Evolutionary conservation across 1,140 invertebrate species (phyloP).

Genomic region (Musca vetustissima): DNA sequence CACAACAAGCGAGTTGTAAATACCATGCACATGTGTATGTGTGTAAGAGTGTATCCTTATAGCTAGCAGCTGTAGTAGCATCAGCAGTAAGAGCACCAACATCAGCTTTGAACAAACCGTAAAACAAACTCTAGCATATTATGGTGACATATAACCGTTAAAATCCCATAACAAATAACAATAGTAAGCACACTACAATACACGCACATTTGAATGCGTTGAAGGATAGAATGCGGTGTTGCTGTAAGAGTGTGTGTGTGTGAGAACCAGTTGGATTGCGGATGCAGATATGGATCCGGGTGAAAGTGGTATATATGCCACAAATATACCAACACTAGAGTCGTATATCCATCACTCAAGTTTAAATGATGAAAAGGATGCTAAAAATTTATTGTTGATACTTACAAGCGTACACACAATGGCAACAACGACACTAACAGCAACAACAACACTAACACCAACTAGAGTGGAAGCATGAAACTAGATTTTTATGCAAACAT

Average conservation of each 20-base stretch:
- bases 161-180: neutral
- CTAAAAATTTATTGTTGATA: slow-evolving; percentile 17
- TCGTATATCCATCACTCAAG: neutral
- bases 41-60: too few relatives aligned
- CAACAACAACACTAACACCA: neutral
- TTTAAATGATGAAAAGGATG: slow-evolving; percentile 10
- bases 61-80: too few relatives aligned
- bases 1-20: slow-evolving; percentile 1
- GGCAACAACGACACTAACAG: too few relatives aligned
- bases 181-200: neutral
- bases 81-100: too few relatives aligned
- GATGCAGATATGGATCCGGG: too few relatives aligned
- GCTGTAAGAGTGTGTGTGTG: neutral
- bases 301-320: neutral
- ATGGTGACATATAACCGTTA: slow-evolving; percentile 20
- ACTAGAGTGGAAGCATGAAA: neutral
- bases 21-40: neutral
- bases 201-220: neutral
- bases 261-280: neutral
- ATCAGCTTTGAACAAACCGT: neutral
- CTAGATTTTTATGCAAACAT: slow-evolving; percentile 6
- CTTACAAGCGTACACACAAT: slow-evolving; percentile 6
- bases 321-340: neutral
- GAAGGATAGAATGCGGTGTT: neutral
- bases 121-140: slow-evolving; percentile 14